Evolutionary conservation across 2,797 vertebrate species (phyloP).

Genomic region (Saguinus oedipus): DNA sequence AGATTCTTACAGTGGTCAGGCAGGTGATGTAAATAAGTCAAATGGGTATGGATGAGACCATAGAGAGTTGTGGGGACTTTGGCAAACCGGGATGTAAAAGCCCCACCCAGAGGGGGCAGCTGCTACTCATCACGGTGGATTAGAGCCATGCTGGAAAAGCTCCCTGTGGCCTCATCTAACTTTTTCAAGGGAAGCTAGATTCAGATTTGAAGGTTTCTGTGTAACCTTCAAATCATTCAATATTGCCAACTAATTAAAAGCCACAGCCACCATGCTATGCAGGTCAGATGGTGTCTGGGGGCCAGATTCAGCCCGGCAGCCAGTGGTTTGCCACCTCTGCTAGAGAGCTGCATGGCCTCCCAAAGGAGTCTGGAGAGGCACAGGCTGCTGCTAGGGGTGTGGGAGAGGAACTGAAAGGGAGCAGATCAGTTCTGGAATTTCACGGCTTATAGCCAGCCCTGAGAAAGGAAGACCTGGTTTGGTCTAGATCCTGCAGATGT

Average conservation of each 20-base stretch:
- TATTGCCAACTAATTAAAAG: neutral
- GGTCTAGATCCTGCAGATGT: neutral
- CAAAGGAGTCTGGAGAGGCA: neutral
- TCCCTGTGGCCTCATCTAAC: neutral
- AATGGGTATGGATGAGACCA: no score
- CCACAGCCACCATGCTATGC: neutral
- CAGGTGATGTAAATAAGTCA: neutral
- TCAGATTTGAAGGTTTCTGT: neutral
- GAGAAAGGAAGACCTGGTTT: constrained; percentile 6
- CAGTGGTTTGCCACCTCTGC: neutral
- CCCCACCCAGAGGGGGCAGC: neutral
- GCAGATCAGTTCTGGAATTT: neutral
- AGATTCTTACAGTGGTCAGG: neutral
- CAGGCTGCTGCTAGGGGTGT: neutral
- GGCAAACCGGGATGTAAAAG: neutral
- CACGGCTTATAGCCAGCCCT: neutral
- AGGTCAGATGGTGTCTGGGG: neutral
- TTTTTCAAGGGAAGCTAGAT: neutral
- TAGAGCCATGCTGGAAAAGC: neutral
- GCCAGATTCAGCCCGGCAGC: neutral
- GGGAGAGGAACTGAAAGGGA: neutral
- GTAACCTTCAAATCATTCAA: neutral
- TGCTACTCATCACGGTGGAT: neutral
- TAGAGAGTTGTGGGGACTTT: neutral
- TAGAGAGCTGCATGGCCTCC: neutral